Evolutionary conservation across 2,888 invertebrate genomes (phyloP), one percentile per base, ranked within the genome.

Genomic region (Agonum fuliginosum): DNA sequence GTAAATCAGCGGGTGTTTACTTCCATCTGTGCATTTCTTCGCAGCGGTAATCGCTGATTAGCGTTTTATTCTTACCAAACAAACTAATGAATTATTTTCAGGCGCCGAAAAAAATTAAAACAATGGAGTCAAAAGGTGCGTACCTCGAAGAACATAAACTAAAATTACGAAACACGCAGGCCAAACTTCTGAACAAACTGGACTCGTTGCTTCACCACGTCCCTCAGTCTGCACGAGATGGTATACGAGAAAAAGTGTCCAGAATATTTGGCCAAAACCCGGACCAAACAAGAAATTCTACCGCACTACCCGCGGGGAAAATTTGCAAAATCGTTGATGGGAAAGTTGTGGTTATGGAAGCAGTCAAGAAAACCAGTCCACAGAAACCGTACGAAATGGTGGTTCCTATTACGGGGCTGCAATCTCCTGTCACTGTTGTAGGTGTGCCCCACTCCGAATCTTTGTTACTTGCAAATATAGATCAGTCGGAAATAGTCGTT

Each of bases 351-450:
- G 34, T 67, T 17, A n/a, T 48, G n/a, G 75, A 75, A 34, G 14
- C 43, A 27, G 1, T n/a, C n/a, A n/a, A n/a, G n/a, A n/a, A n/a
- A n/a, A n/a, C n/a, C n/a, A n/a, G n/a, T n/a, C n/a, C 12, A 1
- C 41, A n/a, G 19, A 43, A 62, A 14, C 14, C 24, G 22, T 75
- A 17, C 17, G 75, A 75, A 51, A 46, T 75, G 67, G 2, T 75
- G 3, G 75, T 75, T 27, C 75, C 75, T 8, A 75, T 75, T 22
- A 10, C 65, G 8, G 75, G 75, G n/a, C 22, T 75, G 19, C 75
- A 67, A 48, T 30, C 12, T 27, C 75, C 75, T 10, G 75, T 37
- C 5, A 75, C 67, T 19, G 75, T 75, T 19, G 34, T 75, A 10
- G 75, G 75, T 17, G 41, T 62, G 8, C 5, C 27, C 14, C 46